Base-by-base conservation (phyloP, 2,888 invertebrate species). In the Brassicogethes aeneus region DNA sequence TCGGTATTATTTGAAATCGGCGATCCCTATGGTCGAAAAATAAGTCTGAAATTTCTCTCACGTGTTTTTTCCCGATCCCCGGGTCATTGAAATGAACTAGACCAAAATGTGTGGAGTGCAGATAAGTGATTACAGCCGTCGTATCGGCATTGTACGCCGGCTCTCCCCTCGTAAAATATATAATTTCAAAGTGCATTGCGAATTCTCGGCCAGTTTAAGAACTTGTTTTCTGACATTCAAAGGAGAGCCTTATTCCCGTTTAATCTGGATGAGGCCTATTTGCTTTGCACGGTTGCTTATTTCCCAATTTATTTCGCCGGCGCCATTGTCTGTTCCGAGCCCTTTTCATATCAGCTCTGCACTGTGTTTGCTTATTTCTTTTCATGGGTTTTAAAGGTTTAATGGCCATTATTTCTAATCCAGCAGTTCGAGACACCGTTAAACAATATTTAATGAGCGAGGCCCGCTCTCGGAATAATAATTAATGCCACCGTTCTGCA, bases 191-290 rank as follows among this genome's bases (percentile, higher is more conserved):
- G 46, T 40, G 44, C 45, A 47, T 41, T 51, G 47, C 48, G 48
- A 51, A 51, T 54, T 52, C 49, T 43, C 54, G 48, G 54, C 48
- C 51, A 51, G 57, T 55, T 55, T 51, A 54, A 50, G 54, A 55
- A 57, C 55, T 56, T 51, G 55, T 53, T 57, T 55, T 55, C 46
- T 15, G 37, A 17, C 43, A 33, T 43, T 36, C 51, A 55, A 57
- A n/a, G n/a, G n/a, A 56, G 54, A 53, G 54, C 56, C 56, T 57
- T 55, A 53, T 56, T 51, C 55, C 50, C 56, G 48, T 57, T 57
- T 55, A 58, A 60, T 57, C 57, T 57, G 52, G 51, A 57, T 51
- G 54, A 48, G 51, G 53, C 54, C 52, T 54, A 53, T 53, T 56
- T 52, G 50, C 52, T 48, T 51, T 50, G 55, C 54, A 51, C 52